phyloP scores from a whole-genome alignment of 1,140 invertebrate genomes.

The Dreissena rostriformis region DNA sequence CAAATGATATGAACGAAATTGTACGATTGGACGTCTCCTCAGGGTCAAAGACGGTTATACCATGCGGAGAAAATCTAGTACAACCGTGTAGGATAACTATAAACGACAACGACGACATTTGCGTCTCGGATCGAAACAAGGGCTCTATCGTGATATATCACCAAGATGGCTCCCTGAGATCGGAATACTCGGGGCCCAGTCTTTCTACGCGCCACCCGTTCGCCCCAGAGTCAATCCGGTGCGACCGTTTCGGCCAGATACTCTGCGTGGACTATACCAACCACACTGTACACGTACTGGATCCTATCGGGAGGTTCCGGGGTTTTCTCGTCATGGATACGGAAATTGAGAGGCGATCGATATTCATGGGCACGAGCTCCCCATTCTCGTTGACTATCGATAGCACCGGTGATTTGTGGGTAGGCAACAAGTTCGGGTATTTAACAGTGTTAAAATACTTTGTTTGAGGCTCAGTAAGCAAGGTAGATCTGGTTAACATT shows the following conservation, averaged over 20 bases:
- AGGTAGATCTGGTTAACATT: too few relatives aligned
- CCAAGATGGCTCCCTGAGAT: conserved; percentile 34
- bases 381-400: conserved; percentile 54
- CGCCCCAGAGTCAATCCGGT: conserved; percentile 44
- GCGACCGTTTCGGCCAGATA: conserved; percentile 53
- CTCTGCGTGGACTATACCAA: conserved; percentile 51
- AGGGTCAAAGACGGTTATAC: not conserved
- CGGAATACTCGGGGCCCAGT: conserved; percentile 32
- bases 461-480: not conserved
- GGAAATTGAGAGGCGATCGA: conserved; percentile 48
- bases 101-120: conserved; percentile 53
- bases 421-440: conserved; percentile 55
- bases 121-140: conserved; percentile 56
- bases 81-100: conserved; percentile 53
- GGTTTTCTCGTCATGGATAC: conserved; percentile 56
- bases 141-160: conserved; percentile 42
- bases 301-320: conserved; percentile 48
- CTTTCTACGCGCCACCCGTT: conserved; percentile 32
- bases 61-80: conserved; percentile 19
- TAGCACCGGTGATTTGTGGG: conserved; percentile 45
- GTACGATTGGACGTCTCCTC: not conserved
- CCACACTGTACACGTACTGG: conserved; percentile 50
- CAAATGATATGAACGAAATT: conserved; percentile 30
- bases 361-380: conserved; percentile 56
- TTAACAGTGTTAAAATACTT: conserved; percentile 51